These are phyloP conservation scores for Scaptomyza reducta DNA, from an alignment of 2,888 invertebrate genomes.

Conservation along the genomic window DNA sequence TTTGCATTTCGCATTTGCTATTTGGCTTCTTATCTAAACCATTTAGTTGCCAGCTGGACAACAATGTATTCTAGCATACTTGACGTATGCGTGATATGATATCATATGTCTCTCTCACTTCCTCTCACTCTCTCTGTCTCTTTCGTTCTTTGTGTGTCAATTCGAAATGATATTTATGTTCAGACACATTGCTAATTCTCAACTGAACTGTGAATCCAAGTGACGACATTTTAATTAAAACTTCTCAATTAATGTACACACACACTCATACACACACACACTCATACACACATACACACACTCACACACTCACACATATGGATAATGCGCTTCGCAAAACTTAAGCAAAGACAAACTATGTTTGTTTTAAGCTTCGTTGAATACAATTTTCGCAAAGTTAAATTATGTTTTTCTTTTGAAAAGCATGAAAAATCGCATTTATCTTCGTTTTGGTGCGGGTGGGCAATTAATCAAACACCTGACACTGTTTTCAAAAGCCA, in stretches of 20 bases:
- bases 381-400: not conserved
- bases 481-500: conserved; percentile 21
- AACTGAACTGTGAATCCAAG: conserved; percentile 42
- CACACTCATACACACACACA: not conserved
- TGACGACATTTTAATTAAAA: conserved; percentile 75
- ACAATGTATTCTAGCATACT: conserved; percentile 55
- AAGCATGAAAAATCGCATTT: not conserved
- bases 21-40: conserved; percentile 30
- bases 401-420: not conserved
- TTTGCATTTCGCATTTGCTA: conserved; percentile 17
- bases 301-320: not conserved
- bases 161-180: conserved; percentile 63
- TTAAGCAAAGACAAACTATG: not conserved
- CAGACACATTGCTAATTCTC: conserved; percentile 65
- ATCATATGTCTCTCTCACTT: not conserved
- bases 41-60: conserved; percentile 68
- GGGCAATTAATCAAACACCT: conserved; percentile 43
- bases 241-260: conserved; percentile 40
- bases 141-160: conserved; percentile 43
- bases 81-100: conserved; percentile 50
- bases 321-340: not conserved
- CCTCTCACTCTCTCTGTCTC: not conserved
- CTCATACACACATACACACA: too few species aligned
- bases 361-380: not conserved
- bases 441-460: conserved; percentile 19